Conservation (phyloP, 2,888 invertebrate species). For the Drosophila antonietae region DNA sequence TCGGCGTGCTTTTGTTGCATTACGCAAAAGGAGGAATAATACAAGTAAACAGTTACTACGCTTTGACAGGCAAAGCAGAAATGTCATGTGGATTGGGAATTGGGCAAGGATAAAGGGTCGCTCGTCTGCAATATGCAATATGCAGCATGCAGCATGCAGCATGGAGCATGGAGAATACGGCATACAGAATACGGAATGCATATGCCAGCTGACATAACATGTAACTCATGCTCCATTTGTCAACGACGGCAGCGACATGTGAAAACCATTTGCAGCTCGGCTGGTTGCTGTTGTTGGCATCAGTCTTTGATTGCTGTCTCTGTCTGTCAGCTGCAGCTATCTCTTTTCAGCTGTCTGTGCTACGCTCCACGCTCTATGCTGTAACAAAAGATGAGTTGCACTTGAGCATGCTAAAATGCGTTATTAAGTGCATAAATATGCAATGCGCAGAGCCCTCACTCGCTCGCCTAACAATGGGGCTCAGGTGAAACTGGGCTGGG, state of each 20-base stretch:
- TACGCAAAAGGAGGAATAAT: slow-evolving; percentile 31
- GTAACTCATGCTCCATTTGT: slow-evolving; percentile 73
- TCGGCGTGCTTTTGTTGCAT: slow-evolving; percentile 16
- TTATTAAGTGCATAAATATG: slow-evolving; percentile 82
- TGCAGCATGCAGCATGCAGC: neutral
- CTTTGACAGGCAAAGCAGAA: slow-evolving; percentile 46
- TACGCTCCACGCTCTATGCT: slow-evolving; percentile 14
- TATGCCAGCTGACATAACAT: slow-evolving; percentile 53
- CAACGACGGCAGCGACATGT: slow-evolving; percentile 51
- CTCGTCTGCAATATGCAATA: neutral
- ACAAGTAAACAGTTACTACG: slow-evolving; percentile 26
- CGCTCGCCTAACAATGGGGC: slow-evolving; percentile 52
- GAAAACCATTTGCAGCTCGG: slow-evolving; percentile 42
- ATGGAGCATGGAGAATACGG: neutral
- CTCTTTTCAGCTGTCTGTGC: slow-evolving; percentile 5
- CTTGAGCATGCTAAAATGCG: slow-evolving; percentile 80
- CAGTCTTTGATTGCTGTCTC: neutral
- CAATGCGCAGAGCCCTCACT: slow-evolving; percentile 52
- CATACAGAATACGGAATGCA: slow-evolving; percentile 24
- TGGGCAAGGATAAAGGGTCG: neutral
- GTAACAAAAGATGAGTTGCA: slow-evolving; percentile 79
- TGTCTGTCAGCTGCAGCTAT: slow-evolving; percentile 7
- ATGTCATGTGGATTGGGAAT: slow-evolving; percentile 43
- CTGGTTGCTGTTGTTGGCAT: neutral
- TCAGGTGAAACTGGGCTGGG: slow-evolving; percentile 56